Percentiles rank a stretch among this genome's conserved stretches.
Evolutionary conservation across 2,113 vertebrate species (phyloP).

Genomic region (Periophthalmus modestus): DNA sequence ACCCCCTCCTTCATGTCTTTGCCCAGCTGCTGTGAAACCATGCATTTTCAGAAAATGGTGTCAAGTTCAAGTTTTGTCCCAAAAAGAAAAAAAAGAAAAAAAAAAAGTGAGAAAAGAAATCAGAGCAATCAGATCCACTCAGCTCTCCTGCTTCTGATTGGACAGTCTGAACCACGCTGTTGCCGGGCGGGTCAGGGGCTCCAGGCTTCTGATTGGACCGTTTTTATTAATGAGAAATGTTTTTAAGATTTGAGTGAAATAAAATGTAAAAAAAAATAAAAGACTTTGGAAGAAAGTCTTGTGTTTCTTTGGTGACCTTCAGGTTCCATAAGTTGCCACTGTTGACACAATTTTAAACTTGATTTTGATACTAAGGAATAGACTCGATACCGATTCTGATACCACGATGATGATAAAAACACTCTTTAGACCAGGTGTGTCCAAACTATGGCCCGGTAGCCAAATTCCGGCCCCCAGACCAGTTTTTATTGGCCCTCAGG

Average conservation of each 20-base stretch:
- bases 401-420: no score
- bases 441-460: no score
- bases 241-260: constrained; percentile 6
- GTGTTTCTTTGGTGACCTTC: background rate
- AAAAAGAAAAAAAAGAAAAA: background rate
- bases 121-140: background rate
- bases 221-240: constrained; percentile 10
- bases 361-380: no score
- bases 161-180: constrained; percentile 2
- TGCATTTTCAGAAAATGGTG: background rate
- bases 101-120: background rate
- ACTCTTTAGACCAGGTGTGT: no score
- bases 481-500: no score
- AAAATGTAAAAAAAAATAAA: constrained; percentile 9
- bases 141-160: constrained; percentile 10
- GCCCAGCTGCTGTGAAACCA: background rate
- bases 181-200: background rate
- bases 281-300: background rate
- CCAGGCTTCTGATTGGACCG: background rate
- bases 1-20: background rate
- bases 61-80: background rate
- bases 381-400: no score
- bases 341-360: no score
- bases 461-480: no score
- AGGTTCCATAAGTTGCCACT: no score